A percentile compares a stretch with the other conserved stretches of the same genome.
phyloP scores from a whole-genome alignment of 2,797 vertebrate genomes.

The Gymnoscopelus microlampas region DNA sequence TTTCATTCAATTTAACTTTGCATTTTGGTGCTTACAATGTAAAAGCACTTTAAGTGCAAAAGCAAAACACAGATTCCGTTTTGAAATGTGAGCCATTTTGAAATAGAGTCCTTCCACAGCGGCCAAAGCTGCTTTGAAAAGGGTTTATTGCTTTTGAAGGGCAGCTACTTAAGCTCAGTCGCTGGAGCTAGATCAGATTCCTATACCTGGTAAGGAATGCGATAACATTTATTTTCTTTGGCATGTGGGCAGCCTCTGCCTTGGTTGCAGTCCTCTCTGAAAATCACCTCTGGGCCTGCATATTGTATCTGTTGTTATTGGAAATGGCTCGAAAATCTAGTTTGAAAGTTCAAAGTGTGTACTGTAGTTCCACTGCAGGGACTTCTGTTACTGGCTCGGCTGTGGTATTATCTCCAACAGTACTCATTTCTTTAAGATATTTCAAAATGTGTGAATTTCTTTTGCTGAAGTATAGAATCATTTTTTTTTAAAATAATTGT shows the following conservation, averaged over 20 bases:
- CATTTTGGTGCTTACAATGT: too few relatives aligned
- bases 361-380: slow-evolving; percentile 54
- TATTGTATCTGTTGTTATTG: slow-evolving; percentile 56
- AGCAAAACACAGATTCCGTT: background rate
- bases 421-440: background rate
- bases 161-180: too few relatives aligned
- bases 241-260: slow-evolving; percentile 55
- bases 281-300: slow-evolving; percentile 47
- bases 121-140: too few relatives aligned
- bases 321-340: slow-evolving; percentile 58
- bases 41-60: too few relatives aligned
- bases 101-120: background rate
- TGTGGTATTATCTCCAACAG: slow-evolving; percentile 33
- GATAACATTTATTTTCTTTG: slow-evolving; percentile 4
- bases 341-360: slow-evolving; percentile 47
- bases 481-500: too few relatives aligned
- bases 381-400: slow-evolving; percentile 32
- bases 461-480: background rate
- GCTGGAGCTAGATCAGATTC: too few relatives aligned
- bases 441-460: background rate
- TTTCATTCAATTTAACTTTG: too few relatives aligned
- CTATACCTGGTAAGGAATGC: too few relatives aligned
- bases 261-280: slow-evolving; percentile 36
- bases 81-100: slow-evolving; percentile 30
- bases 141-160: too few relatives aligned